Evolutionary conservation across 2,113 vertebrate species (phyloP).

Genomic region (Neomonachus schauinslandi): DNA sequence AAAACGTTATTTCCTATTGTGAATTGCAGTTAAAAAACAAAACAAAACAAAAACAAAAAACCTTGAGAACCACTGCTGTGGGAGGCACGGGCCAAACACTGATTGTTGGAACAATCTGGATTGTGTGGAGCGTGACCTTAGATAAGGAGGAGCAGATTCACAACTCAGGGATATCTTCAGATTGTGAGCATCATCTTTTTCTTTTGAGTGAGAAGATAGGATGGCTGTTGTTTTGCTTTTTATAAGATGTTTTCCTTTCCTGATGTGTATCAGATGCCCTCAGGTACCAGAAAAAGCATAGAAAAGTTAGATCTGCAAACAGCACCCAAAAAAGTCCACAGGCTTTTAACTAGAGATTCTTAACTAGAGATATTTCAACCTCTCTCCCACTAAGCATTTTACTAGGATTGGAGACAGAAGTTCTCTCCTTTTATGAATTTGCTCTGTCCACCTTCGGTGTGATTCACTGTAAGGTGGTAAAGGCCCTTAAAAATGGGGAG

Average conservation of each 20-base stretch:
- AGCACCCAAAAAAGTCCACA: not conserved
- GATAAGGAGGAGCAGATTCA: not conserved
- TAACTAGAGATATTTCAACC: not conserved
- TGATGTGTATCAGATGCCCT: not conserved
- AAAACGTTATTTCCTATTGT: not conserved
- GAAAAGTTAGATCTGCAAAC: not conserved
- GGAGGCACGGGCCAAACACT: not conserved
- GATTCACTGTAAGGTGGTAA: not conserved
- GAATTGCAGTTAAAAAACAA: not conserved
- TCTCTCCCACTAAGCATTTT: not conserved
- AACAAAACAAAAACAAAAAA: not conserved
- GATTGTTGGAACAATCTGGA: not conserved
- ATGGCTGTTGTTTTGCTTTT: not conserved
- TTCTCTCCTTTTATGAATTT: constrained; percentile 41
- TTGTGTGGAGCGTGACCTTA: not conserved
- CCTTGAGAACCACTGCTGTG: not conserved
- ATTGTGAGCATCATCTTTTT: not conserved
- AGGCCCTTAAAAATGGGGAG: not conserved
- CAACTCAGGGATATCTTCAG: not conserved
- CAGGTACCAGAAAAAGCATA: not conserved
- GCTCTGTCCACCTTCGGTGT: not conserved
- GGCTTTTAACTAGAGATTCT: not conserved
- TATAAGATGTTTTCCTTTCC: constrained; percentile 16
- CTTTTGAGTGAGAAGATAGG: not conserved
- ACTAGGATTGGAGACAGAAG: not conserved